Evolutionary conservation across 1,140 invertebrate species (phyloP).

Genomic region (Danaus plexippus): DNA sequence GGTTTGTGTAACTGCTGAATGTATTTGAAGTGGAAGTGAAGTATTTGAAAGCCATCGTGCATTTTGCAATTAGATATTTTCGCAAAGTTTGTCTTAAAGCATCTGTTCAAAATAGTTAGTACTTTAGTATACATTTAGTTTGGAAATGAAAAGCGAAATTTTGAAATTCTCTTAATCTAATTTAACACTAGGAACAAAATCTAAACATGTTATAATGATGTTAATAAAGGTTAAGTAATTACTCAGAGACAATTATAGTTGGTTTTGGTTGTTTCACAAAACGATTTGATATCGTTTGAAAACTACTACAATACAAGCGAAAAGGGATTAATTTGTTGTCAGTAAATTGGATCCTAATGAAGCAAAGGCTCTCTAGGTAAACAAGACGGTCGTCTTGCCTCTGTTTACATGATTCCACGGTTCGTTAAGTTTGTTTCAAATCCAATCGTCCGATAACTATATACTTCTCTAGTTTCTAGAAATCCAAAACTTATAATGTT

Average conservation of each 20-base stretch:
- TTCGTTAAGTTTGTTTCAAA: slow-evolving; percentile 71
- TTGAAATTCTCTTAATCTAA: too few relatives aligned
- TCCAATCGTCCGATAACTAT: slow-evolving; percentile 58
- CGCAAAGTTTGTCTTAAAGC: too few relatives aligned
- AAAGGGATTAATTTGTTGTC: slow-evolving; percentile 67
- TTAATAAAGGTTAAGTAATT: too few relatives aligned
- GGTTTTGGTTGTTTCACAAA: slow-evolving; percentile 8
- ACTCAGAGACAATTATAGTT: too few relatives aligned
- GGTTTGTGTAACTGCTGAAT: slow-evolving; percentile 19
- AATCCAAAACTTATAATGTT: too few relatives aligned
- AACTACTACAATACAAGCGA: slow-evolving; percentile 36
- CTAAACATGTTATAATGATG: too few relatives aligned
- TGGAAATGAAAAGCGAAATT: too few relatives aligned
- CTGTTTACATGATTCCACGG: slow-evolving; percentile 68
- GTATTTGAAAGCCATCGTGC: too few relatives aligned
- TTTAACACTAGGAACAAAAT: too few relatives aligned
- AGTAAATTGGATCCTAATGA: slow-evolving; percentile 71
- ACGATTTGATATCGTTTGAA: slow-evolving; percentile 27
- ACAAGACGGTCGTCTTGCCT: slow-evolving; percentile 67
- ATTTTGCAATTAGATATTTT: too few relatives aligned
- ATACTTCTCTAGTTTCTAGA: slow-evolving; percentile 27
- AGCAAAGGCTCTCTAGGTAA: slow-evolving; percentile 69
- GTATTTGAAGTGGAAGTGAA: not conserved
- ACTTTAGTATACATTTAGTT: too few relatives aligned
- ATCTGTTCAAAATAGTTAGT: too few relatives aligned